These are phyloP conservation scores for Agrochola litura DNA, from an alignment of 2,888 invertebrate species.

Conservation along the genomic window DNA sequence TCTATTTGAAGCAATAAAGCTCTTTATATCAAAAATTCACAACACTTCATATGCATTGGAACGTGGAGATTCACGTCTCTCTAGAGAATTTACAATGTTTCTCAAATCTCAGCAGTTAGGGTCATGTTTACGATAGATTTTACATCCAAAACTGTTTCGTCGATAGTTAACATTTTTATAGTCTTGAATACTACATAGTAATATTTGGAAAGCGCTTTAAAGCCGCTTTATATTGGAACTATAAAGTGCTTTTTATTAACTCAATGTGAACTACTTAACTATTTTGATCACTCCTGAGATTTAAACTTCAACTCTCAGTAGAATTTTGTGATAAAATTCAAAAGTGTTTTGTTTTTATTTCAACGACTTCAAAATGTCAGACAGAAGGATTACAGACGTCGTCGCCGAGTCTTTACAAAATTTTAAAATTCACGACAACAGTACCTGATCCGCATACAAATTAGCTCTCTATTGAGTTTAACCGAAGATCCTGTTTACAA, in stretches of 20 bases:
- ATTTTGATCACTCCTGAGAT: conserved; percentile 11
- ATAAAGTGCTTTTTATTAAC: conserved; percentile 14
- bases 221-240: conserved; percentile 15
- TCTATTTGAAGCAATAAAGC: conserved; percentile 41
- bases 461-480: conserved; percentile 43
- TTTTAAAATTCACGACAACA: conserved; percentile 63
- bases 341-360: conserved; percentile 33
- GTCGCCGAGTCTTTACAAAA: conserved; percentile 31
- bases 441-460: conserved; percentile 57
- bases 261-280: not conserved
- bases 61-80: conserved; percentile 20
- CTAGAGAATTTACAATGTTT: conserved; percentile 39
- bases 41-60: conserved; percentile 34
- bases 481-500: conserved; percentile 50
- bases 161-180: conserved; percentile 42
- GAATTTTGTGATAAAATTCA: not conserved
- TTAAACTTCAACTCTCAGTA: not conserved
- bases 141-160: conserved; percentile 45
- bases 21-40: conserved; percentile 40
- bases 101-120: conserved; percentile 36
- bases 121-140: conserved; percentile 39
- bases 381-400: conserved; percentile 31
- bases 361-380: conserved; percentile 35
- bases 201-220: conserved; percentile 32
- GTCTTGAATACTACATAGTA: conserved; percentile 12